These are phyloP conservation scores for Platycheirus albimanus DNA, from an alignment of 2,888 invertebrate genomes.

Conservation along the genomic window DNA sequence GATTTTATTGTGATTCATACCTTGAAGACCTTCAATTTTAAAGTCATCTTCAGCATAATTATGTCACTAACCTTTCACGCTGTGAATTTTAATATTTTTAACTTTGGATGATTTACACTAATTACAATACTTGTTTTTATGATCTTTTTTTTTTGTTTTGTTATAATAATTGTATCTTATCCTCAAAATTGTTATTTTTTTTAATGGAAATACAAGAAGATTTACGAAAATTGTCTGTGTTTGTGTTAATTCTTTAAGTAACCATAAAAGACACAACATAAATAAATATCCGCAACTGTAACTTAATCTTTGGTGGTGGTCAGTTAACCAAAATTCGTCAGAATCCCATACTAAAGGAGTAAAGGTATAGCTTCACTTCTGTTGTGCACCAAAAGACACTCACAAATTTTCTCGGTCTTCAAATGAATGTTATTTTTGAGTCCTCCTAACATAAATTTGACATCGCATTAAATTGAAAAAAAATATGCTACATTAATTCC, in stretches of 20 bases:
- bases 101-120: slow-evolving; percentile 58
- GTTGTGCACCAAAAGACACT: slow-evolving; percentile 4
- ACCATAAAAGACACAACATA: slow-evolving; percentile 43
- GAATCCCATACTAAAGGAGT: slow-evolving; percentile 27
- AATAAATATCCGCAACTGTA: slow-evolving; percentile 51
- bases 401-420: slow-evolving; percentile 41
- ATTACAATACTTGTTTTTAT: slow-evolving; percentile 55
- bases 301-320: slow-evolving; percentile 67
- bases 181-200: too few species aligned
- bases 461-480: slow-evolving; percentile 66
- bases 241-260: neutral
- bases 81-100: slow-evolving; percentile 52
- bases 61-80: slow-evolving; percentile 66
- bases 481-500: slow-evolving; percentile 13
- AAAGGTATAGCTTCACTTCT: slow-evolving; percentile 16
- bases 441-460: slow-evolving; percentile 66
- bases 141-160: neutral
- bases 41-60: slow-evolving; percentile 31
- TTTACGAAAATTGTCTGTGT: slow-evolving; percentile 14
- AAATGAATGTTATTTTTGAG: slow-evolving; percentile 37
- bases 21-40: neutral
- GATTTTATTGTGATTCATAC: neutral
- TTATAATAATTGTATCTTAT: too few species aligned
- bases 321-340: slow-evolving; percentile 37
- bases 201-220: slow-evolving; percentile 30